A percentile compares a stretch with the other conserved stretches of the same genome.
These are phyloP conservation scores for Notolepis coatsorum DNA, from an alignment of 2,797 vertebrate genomes.

Conservation along the genomic window DNA sequence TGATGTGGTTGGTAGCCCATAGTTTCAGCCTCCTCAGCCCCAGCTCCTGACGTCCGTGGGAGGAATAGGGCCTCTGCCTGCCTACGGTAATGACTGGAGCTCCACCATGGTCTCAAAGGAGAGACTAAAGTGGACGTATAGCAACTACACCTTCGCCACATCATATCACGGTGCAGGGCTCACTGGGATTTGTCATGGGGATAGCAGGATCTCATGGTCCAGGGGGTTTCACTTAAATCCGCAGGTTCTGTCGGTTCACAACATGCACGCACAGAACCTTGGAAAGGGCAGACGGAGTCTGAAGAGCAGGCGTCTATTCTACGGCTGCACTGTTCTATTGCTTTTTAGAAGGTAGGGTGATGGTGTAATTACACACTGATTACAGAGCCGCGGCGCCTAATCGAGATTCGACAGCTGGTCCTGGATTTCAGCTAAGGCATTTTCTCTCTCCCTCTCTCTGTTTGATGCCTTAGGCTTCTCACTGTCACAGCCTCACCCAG, in stretches of 20 bases:
- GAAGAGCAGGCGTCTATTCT: background rate
- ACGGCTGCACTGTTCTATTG: conserved; percentile 7
- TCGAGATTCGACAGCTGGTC: background rate
- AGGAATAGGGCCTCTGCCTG: conserved; percentile 6
- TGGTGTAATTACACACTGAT: conserved; percentile 24
- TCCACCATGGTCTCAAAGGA: conserved; percentile 18
- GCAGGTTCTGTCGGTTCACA: conserved; percentile 10
- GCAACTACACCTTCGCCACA: conserved; percentile 26
- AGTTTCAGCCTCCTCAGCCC: conserved; percentile 33
- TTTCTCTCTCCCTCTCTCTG: conserved; percentile 20
- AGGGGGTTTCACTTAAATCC: conserved; percentile 24
- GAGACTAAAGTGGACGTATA: conserved; percentile 16
- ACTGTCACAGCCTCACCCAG: conserved; percentile 7
- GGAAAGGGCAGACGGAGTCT: background rate
- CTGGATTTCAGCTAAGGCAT: conserved; percentile 1
- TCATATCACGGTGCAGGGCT: conserved; percentile 43
- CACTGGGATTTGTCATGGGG: conserved; percentile 39
- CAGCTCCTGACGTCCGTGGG: conserved; percentile 26
- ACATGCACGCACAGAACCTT: conserved; percentile 22
- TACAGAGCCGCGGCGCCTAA: background rate
- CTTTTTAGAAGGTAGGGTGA: conserved; percentile 15
- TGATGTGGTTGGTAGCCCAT: conserved; percentile 60
- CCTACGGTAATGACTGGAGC: conserved; percentile 41
- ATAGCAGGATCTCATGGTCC: conserved; percentile 37
- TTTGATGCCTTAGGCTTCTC: conserved; percentile 23